Evolutionary conservation across 30 jellyfish, hydroid and myxozoan genomes (phyloP).

Genomic region (Cassiopea andromeda): DNA sequence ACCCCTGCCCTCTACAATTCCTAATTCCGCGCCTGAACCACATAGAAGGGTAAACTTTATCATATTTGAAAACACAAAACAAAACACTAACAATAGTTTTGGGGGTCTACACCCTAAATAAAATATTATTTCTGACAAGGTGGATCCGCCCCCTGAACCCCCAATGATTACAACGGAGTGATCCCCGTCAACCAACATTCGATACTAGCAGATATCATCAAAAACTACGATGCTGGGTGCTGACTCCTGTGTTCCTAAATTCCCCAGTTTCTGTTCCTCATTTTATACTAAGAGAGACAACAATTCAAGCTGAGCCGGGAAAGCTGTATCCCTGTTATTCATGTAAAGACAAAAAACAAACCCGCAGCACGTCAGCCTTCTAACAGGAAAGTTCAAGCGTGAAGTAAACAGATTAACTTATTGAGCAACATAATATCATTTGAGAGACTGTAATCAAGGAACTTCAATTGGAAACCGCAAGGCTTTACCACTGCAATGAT

Average conservation of each 20-base stretch:
- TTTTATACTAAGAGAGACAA: not conserved
- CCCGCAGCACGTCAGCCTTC: slow-evolving; percentile 8
- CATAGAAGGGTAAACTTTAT: too few relatives aligned
- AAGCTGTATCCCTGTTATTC: not conserved
- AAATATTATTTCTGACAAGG: too few relatives aligned
- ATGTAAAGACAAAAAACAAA: not conserved
- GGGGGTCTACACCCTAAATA: too few relatives aligned
- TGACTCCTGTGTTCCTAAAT: not conserved
- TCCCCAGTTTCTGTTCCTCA: not conserved
- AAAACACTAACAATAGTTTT: too few relatives aligned
- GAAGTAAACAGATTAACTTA: not conserved
- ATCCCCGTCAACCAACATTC: too few relatives aligned
- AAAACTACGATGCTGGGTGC: not conserved
- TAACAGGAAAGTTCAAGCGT: not conserved
- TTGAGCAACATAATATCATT: not conserved
- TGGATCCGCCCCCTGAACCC: too few relatives aligned
- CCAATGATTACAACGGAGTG: too few relatives aligned
- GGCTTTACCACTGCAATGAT: too few relatives aligned
- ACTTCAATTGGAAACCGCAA: not conserved
- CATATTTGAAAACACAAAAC: too few relatives aligned
- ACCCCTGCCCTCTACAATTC: too few relatives aligned
- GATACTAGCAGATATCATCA: too few relatives aligned
- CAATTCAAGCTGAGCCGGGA: slow-evolving; percentile 15
- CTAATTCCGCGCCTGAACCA: too few relatives aligned
- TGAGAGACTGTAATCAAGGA: not conserved